Evolutionary conservation across 2,797 vertebrate genomes (phyloP), one percentile per base, ranked within the genome.

Genomic region (Cichlasoma orientale): DNA sequence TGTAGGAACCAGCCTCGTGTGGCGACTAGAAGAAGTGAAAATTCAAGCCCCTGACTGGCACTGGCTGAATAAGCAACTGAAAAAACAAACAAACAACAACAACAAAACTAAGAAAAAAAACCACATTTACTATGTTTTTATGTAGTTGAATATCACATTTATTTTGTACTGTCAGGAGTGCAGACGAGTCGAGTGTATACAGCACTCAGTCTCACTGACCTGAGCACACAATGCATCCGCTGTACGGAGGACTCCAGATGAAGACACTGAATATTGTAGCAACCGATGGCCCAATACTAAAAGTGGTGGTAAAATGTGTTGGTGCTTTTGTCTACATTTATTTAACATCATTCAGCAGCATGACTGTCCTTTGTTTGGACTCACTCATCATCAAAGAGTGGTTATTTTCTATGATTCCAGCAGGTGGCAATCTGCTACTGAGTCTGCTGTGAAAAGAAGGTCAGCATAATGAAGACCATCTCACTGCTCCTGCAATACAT

Each of bases 401-500:
- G 55, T 68, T 16, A 38, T n/a, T 85, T 21, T 23, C n/a, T 31
- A 18, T 5, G 0, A 1, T 57, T 10, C 90, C 95, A 94, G 86
- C 68, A 95, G 95, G 81, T 93, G 95, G 93, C 93, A 90, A 82
- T 92, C 70, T 82, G 9, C 12, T 23, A 84, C 88, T 76, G 72
- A 78, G 41, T 66, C 63, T 72, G 36, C 53, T 29, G 10, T 75
- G 9, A 6, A 8, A 31, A 14, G 29, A 70, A 27, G 31, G 72
- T 56, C 18, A 71, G 58, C 80, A 79, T 86, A 78, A 72, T 54
- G 33, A 79, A 76, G 83, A 82, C 74, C 77, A 78, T 82, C 88
- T 82, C 84, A 78, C 78, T 74, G 72, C 81, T 86, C 74, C 81
- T 82, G 78, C 77, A 72, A 80, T 73, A 80, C 86, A 90, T 86